A percentile compares a stretch with the other conserved stretches of the same genome.
Evolutionary conservation across 2,113 vertebrate species (phyloP).

Genomic region (Chlamydotis undulata): DNA sequence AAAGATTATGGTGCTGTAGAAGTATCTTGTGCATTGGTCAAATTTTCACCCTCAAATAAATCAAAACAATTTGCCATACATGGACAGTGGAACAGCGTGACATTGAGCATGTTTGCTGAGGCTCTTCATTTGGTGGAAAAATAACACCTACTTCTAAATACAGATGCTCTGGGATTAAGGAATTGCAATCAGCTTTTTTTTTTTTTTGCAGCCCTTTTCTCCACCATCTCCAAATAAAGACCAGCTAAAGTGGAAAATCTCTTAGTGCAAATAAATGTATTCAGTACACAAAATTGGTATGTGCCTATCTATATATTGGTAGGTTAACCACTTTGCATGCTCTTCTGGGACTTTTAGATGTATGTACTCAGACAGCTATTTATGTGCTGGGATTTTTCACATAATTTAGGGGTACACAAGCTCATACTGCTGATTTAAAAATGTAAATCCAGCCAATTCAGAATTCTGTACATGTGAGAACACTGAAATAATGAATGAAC

Average conservation of each 20-base stretch:
- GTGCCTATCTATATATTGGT: conserved; percentile 1
- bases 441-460: neutral
- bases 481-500: neutral
- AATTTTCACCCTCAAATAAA: neutral
- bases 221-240: neutral
- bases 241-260: neutral
- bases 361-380: neutral
- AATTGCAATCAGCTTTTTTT: neutral
- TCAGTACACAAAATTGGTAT: conserved; percentile 37
- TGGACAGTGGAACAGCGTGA: neutral
- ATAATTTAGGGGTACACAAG: conserved; percentile 4
- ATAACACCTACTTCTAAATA: neutral
- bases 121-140: neutral
- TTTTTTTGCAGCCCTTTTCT: neutral
- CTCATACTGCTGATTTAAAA: conserved; percentile 22
- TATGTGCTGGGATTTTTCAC: conserved; percentile 1
- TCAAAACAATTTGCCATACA: neutral
- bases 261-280: neutral
- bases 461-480: neutral
- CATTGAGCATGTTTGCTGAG: neutral
- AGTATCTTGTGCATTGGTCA: neutral
- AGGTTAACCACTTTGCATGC: conserved; percentile 9
- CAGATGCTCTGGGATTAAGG: neutral
- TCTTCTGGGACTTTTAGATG: neutral
- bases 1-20: neutral